Evolutionary conservation across 2,888 invertebrate species (phyloP).

Genomic region (Drosophila dives): DNA sequence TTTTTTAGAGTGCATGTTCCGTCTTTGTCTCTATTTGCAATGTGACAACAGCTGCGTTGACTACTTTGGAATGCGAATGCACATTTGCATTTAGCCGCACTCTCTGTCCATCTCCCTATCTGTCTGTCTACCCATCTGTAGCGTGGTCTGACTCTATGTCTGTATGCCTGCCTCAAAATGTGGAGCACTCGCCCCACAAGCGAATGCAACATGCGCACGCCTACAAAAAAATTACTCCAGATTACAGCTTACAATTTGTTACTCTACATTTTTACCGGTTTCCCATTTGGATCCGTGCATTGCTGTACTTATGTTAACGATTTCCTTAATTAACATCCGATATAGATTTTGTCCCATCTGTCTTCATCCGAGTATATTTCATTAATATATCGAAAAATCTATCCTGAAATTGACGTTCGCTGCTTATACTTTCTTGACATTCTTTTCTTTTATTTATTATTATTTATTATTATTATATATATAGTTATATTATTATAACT

Average conservation of each 20-base stretch:
- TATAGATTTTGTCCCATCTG: conserved; percentile 27
- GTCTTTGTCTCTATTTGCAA: conserved; percentile 44
- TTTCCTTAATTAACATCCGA: conserved; percentile 43
- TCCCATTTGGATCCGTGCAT: conserved; percentile 40
- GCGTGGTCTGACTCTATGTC: not conserved
- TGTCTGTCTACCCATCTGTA: conserved; percentile 4
- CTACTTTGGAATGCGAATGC: conserved; percentile 68
- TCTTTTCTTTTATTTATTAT: not conserved
- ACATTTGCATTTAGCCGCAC: conserved; percentile 77
- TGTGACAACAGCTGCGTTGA: conserved; percentile 59
- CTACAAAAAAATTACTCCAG: conserved; percentile 49
- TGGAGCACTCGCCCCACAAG: conserved; percentile 43
- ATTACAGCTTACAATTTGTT: conserved; percentile 59
- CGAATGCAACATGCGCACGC: conserved; percentile 50
- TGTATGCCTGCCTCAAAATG: conserved; percentile 22
- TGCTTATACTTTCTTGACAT: not conserved
- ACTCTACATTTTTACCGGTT: conserved; percentile 48
- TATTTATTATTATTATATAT: not conserved
- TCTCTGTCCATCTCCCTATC: conserved; percentile 47
- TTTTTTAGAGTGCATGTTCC: conserved; percentile 5
- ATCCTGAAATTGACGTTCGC: not conserved
- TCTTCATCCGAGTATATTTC: conserved; percentile 6
- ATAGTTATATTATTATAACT: not conserved
- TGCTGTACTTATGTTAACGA: conserved; percentile 30
- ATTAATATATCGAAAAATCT: not conserved